Conservation (phyloP, 2,113 vertebrate genomes). For the Festucalex cinctus region DNA sequence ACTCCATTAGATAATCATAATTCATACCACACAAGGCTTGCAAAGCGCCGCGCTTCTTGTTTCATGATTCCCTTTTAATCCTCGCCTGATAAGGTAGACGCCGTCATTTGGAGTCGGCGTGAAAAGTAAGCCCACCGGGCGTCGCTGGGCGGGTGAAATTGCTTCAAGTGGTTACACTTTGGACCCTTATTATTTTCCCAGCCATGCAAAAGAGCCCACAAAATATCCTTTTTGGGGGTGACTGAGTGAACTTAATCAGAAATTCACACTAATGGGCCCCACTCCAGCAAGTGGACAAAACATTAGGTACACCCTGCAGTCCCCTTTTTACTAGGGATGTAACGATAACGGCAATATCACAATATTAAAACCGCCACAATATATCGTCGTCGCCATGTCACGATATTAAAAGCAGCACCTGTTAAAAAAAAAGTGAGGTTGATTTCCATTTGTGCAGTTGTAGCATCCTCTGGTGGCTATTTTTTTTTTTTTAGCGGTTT, state of each 20-base stretch:
- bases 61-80: constrained; percentile 76
- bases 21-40: constrained; percentile 78
- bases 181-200: constrained; percentile 73
- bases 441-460: too few relatives aligned
- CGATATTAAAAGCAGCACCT: too few relatives aligned
- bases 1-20: constrained; percentile 77
- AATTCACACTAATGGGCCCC: constrained; percentile 68
- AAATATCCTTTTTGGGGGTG: constrained; percentile 54
- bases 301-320: neutral
- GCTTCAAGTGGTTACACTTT: constrained; percentile 74
- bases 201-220: constrained; percentile 71
- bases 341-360: too few relatives aligned
- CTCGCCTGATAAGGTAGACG: constrained; percentile 71
- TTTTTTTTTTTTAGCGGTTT: too few relatives aligned
- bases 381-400: too few relatives aligned
- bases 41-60: constrained; percentile 59
- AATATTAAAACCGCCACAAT: too few relatives aligned
- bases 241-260: constrained; percentile 49
- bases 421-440: too few relatives aligned
- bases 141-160: constrained; percentile 67
- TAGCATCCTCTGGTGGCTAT: too few relatives aligned
- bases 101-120: constrained; percentile 71
- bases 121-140: constrained; percentile 62
- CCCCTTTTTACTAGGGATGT: too few relatives aligned
- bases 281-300: constrained; percentile 40